Evolutionary conservation across 2,113 vertebrate genomes (phyloP).

Genomic region (Amblyopsis rosae): DNA sequence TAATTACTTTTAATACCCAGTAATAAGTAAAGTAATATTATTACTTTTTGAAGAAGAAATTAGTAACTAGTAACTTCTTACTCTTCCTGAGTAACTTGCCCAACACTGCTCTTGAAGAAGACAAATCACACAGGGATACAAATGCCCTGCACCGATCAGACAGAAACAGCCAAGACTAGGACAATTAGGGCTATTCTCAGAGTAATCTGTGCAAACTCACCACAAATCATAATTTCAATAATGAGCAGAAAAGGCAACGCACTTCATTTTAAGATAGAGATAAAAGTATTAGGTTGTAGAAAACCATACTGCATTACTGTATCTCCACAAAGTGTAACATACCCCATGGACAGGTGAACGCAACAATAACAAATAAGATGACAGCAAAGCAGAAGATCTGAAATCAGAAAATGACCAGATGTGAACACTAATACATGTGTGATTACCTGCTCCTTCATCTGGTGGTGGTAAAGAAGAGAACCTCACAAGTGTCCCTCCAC

Average conservation of each 20-base stretch:
- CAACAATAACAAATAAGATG: background rate
- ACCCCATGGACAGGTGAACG: constrained; percentile 38
- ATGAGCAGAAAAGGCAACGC: constrained; percentile 51
- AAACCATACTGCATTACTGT: constrained; percentile 42
- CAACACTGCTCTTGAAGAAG: constrained; percentile 13
- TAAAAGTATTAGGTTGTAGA: constrained; percentile 49
- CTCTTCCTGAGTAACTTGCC: constrained; percentile 38
- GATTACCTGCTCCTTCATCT: constrained; percentile 2
- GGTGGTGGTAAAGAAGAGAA: constrained; percentile 12
- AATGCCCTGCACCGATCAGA: constrained; percentile 34
- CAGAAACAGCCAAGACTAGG: constrained; percentile 45
- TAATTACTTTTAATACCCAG: too few species aligned
- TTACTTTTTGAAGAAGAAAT: too few species aligned
- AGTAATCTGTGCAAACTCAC: constrained; percentile 28
- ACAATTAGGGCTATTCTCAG: background rate
- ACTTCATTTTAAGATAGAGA: constrained; percentile 45
- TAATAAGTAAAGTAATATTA: too few species aligned
- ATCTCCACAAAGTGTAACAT: constrained; percentile 37
- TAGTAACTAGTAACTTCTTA: too few species aligned
- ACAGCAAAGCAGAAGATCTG: background rate
- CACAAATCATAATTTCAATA: constrained; percentile 56
- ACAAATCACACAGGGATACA: background rate
- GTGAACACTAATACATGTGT: background rate
- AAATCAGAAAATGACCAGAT: background rate
- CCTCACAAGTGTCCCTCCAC: constrained; percentile 16